Percentiles rank a stretch among this genome's conserved stretches.
These are phyloP conservation scores for Sebastes hubbsi DNA, from an alignment of 2,797 vertebrate species.

Conservation along the genomic window DNA sequence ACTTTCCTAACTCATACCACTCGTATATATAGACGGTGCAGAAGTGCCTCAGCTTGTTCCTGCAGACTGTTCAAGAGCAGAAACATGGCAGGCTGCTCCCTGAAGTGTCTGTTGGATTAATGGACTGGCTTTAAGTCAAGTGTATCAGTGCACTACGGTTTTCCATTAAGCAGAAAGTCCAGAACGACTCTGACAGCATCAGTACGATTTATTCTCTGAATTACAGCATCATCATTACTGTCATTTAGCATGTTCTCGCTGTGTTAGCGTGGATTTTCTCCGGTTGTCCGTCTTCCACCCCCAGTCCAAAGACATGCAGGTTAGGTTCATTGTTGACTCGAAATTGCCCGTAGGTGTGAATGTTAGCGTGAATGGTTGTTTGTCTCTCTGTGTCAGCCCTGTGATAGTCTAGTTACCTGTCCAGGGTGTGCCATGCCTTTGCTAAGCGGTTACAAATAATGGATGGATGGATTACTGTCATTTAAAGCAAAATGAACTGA, in stretches of 20 bases:
- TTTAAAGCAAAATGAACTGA: not conserved
- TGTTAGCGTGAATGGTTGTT: no score
- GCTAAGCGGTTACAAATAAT: no score
- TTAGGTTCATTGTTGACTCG: no score
- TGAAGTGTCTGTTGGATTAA: not conserved
- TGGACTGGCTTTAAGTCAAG: not conserved
- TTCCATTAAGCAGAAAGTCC: not conserved
- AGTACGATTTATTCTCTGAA: not conserved
- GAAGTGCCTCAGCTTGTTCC: not conserved
- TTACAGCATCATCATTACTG: not conserved
- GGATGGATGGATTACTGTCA: no score
- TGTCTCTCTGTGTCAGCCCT: no score
- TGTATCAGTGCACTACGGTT: not conserved
- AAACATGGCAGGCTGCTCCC: not conserved
- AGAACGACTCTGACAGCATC: not conserved
- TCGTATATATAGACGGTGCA: not conserved
- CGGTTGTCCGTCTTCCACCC: no score
- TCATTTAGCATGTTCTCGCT: no score
- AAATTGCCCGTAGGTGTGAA: no score
- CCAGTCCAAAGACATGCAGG: no score
- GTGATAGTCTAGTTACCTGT: no score
- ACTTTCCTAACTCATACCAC: not conserved
- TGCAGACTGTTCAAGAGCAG: not conserved
- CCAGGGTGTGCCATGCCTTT: no score
- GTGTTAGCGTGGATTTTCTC: no score